Conservation (phyloP, 2,888 invertebrate species). For the Choristoneura rosaceana region DNA sequence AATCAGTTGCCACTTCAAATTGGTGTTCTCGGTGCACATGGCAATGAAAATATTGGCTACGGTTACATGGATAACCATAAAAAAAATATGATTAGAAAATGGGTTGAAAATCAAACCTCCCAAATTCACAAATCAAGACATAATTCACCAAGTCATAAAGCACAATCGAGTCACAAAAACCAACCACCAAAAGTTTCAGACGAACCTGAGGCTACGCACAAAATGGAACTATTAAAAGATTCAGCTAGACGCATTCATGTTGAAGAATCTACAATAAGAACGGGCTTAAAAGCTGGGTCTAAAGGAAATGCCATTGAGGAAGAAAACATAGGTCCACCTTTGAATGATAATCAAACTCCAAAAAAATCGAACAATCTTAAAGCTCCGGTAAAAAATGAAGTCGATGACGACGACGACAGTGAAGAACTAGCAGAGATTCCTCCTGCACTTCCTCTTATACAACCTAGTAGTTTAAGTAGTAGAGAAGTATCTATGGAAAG, state of each 20-base stretch:
- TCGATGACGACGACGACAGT: constrained; percentile 91
- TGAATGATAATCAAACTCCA: constrained; percentile 59
- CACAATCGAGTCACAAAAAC: constrained; percentile 60
- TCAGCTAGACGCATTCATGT: constrained; percentile 83
- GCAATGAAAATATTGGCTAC: constrained; percentile 87
- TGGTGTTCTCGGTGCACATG: constrained; percentile 75
- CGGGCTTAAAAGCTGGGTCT: constrained; percentile 85
- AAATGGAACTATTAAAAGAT: constrained; percentile 83
- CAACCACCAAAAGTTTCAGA: constrained; percentile 61
- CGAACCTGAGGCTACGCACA: constrained; percentile 65
- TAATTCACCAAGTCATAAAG: constrained; percentile 80
- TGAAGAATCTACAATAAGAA: constrained; percentile 86
- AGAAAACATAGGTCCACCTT: constrained; percentile 75
- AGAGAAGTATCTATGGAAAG: constrained; percentile 94
- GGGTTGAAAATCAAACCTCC: constrained; percentile 96
- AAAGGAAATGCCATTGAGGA: constrained; percentile 81
- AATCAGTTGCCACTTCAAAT: constrained; percentile 73
- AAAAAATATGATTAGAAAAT: constrained; percentile 96
- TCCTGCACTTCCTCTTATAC: constrained; percentile 92
- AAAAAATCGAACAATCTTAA: constrained; percentile 64
- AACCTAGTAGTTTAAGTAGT: constrained; percentile 89
- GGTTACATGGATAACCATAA: constrained; percentile 97
- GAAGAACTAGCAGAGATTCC: constrained; percentile 92
- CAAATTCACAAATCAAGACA: constrained; percentile 90
- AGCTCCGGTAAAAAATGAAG: constrained; percentile 75